Evolutionary conservation across 2,888 invertebrate genomes (phyloP), one percentile per base, ranked within the genome.

Genomic region (Cephonodes hylas): DNA sequence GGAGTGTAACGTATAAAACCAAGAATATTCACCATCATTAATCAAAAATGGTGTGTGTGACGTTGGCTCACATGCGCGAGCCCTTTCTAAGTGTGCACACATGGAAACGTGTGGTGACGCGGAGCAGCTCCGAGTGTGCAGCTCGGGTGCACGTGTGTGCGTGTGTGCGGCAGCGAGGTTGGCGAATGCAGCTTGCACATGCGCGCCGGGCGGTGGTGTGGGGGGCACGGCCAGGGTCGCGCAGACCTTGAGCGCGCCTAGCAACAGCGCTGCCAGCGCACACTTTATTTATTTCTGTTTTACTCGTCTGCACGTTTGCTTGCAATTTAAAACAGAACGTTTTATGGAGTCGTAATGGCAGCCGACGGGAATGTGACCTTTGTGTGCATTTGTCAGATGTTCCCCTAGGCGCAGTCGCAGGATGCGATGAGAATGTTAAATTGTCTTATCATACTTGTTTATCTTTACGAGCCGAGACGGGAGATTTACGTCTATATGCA

Each of bases 201-300:
- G 88, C 81, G 82, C 81, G 73, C 70, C 71, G 75, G 73, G 64
- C 65, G 72, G 71, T 71, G 67, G 75, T 63, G 67, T 64, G 70
- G 68, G 76, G 76, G 79, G 81, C 85, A 85, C 71, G 84, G 86
- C 86, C 87, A 87, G 80, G 88, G 88, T 81, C 86, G 81, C 64
- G 71, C 66, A 84, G 89, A 87, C 92, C 91, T 92, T 92, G 91
- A 85, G 79, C 84, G 79, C 84, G 88, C 89, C 80, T 91, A 89
- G 90, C 88, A 92, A 91, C 91, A 86, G 80, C 81, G 77, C 80
- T 79, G 82, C 76, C 82, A 79, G 70, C 79, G 69, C 73, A 77
- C 75, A 76, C 76, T 75, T 84, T 82, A 84, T 86, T 88, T 90
- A 89, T 89, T 89, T 88, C 85, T 84, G 86, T 86, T 89, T 83